Evolutionary conservation across 37 sponge, comb jelly and placozoan genomes (phyloP), one percentile per base, ranked within the genome.

Genomic region (Halichondria panicea): DNA sequence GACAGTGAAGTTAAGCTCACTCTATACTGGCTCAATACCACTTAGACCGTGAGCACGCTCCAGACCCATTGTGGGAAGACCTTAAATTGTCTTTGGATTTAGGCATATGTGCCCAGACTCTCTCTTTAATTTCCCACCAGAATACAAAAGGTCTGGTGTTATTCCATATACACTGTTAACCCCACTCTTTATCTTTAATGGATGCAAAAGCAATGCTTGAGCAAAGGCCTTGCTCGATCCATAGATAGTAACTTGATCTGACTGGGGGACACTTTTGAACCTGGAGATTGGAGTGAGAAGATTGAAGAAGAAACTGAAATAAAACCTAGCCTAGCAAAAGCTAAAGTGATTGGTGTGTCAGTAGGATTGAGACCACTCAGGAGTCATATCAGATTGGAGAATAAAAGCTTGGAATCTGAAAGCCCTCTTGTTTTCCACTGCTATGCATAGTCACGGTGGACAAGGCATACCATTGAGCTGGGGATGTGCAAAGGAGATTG

Each of bases 361-460:
- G 80, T 53, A 39, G 90, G 91, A 9, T 18, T 82, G 54, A 55
- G 94, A 62, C 94, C 94, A 1, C 36, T 40, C n/a, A 57, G 93
- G 28, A 72, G 73, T 21, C n/a, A 1, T 0, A 48, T 93, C 32
- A 70, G 94, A 27, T 60, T 93, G 36, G 94, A 89, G 53, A 34
- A n/a, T n/a, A n/a, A 87, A 68, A 45, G 19, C n/a, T 32, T 19
- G 38, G 37, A 5, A 0, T 37, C 43, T 36, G 48, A 25, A n/a
- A 24, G 60, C 0, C 42, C 53, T 9, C 19, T 74, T n/a, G 64
- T 92, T 3, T 45, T 93, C 44, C 94, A 93, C 67, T 84, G 85
- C 73, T 93, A 93, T 82, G 94, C n/a, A n/a, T n/a, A n/a, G 91
- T 15, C 93, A 93, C 78, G 87, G 82, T 25, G 91, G 87, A 4